phyloP scores from a whole-genome alignment of 2,888 invertebrate species.

The Reticulitermes lucifugus region DNA sequence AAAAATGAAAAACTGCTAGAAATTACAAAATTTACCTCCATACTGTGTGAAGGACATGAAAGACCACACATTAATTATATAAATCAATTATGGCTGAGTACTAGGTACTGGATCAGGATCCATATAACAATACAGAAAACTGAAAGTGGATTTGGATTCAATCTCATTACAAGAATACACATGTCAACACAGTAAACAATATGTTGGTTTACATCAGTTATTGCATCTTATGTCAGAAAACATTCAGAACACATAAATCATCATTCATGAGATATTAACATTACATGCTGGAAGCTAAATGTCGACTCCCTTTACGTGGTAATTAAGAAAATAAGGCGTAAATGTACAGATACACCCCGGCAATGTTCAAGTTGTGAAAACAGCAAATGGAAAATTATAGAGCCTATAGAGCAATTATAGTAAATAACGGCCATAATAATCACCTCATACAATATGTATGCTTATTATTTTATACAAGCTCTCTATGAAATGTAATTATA shows the following conservation, averaged over 20 bases:
- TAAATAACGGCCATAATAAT: not conserved
- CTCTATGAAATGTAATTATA: not conserved
- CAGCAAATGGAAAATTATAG: not conserved
- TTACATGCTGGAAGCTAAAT: conserved; percentile 1
- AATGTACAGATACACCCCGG: not conserved
- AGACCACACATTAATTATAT: no score
- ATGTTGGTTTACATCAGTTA: no score
- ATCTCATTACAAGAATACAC: no score
- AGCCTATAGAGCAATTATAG: not conserved
- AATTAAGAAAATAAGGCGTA: not conserved
- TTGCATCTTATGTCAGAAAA: not conserved
- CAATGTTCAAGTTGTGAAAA: not conserved
- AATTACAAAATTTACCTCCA: no score
- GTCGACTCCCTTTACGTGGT: not conserved
- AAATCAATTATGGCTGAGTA: no score
- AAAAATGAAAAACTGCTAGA: no score
- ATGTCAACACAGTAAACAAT: no score
- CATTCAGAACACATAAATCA: not conserved
- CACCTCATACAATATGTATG: not conserved
- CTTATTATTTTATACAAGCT: not conserved
- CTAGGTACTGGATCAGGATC: no score
- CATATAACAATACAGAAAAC: no score
- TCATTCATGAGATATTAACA: conserved; percentile 3
- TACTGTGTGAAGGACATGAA: no score
- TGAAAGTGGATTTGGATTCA: no score